Base-by-base conservation (phyloP, 1,140 invertebrate species). In the Vollenhovia emeryi region DNA sequence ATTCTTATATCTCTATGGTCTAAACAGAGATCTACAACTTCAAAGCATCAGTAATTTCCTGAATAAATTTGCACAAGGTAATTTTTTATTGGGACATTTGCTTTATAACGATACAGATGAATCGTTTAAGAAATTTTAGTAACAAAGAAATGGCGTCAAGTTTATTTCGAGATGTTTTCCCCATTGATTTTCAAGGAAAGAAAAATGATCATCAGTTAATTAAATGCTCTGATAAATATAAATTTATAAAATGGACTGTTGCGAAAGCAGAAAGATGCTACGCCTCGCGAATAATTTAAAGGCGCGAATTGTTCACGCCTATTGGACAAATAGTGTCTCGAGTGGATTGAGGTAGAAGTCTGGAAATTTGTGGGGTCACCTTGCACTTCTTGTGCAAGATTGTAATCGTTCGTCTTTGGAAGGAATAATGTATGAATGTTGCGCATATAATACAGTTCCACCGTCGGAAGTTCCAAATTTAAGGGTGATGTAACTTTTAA, bases 401-500 rank as follows among this genome's bases (percentile, higher is more conserved):
- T 60, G 8, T 15, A 60, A 43, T 75, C 55, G n/a, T 27, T 59
- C n/a, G 8, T 57, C 11, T 60, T 75, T 7, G 21, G 1, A 24
- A 74, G 13, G 4, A 40, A 43, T 75, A 33, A 76, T 78, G 4
- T 27, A 13, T 2, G 5, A 76, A 30, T 3, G 59, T 33, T 43
- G 3, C 13, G 21, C 13, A 66, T 27, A 36, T 52, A 52, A 66
- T 36, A 60, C 33, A 36, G 0, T 57, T 27, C 11, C 8, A 33
- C 8, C 5, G 11, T 64, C 15, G 57, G n/a, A n/a, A 62, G 21
- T 79, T 15, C 43, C 30, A 52, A 66, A 66, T n/a, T 79, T 79
- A 40, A 40, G 15, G 8, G 30, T 79, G 60, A 79, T 33, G 30
- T 79, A 66, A 79, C 27, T 50, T 64, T 78, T 40, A 48, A 64